phyloP scores from a whole-genome alignment of 2,888 invertebrate genomes.

The Andrena haemorrhoa region DNA sequence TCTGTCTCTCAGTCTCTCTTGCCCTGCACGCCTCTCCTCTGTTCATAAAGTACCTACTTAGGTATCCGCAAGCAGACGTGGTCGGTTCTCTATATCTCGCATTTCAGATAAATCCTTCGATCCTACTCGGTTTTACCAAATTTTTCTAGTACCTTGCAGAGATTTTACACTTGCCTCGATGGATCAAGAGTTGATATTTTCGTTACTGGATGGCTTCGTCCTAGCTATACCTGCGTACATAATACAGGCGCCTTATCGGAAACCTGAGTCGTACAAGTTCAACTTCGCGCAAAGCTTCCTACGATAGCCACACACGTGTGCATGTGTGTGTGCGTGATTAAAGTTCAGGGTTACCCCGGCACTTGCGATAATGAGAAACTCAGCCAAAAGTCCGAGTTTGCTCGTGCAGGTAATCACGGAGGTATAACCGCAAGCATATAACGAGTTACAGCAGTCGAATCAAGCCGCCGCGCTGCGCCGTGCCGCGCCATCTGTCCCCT shows the following conservation, averaged over 20 bases:
- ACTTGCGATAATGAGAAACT: constrained; percentile 60
- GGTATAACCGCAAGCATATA: constrained; percentile 55
- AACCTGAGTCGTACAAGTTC: background rate
- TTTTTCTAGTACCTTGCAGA: too few relatives aligned
- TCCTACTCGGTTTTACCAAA: constrained; percentile 3
- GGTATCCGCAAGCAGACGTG: constrained; percentile 59
- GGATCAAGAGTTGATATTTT: background rate
- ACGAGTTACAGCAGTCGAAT: constrained; percentile 61
- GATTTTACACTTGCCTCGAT: too few relatives aligned
- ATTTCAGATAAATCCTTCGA: constrained; percentile 57
- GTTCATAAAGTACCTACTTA: constrained; percentile 52
- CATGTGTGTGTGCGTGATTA: constrained; percentile 22
- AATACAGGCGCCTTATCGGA: background rate
- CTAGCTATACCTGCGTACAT: background rate
- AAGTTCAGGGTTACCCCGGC: constrained; percentile 60
- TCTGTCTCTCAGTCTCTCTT: constrained; percentile 2
- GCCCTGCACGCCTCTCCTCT: background rate
- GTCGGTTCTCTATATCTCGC: constrained; percentile 33
- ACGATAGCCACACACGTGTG: background rate
- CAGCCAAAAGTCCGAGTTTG: constrained; percentile 53
- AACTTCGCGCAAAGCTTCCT: constrained; percentile 11
- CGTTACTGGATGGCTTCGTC: background rate
- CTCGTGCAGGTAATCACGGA: constrained; percentile 66
- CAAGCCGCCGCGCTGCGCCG: constrained; percentile 14
- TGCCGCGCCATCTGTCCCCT: constrained; percentile 40